Percentiles rank a stretch among this genome's conserved stretches.
phyloP scores from a whole-genome alignment of 2,888 invertebrate genomes.

The Sinopyrophorus schimmeli region DNA sequence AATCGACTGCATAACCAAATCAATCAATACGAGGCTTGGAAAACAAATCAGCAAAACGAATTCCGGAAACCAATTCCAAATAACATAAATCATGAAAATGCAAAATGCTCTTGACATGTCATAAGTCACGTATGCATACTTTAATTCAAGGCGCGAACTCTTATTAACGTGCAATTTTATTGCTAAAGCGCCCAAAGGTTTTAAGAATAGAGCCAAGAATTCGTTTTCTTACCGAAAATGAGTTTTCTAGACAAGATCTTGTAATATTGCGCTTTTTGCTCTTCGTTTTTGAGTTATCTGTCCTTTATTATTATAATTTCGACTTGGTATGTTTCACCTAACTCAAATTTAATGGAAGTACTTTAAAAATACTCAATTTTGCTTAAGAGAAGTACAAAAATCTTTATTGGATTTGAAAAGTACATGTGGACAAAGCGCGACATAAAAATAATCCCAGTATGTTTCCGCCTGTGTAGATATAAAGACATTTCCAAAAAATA shows the following conservation, averaged over 20 bases:
- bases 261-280: slow-evolving; percentile 21
- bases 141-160: slow-evolving; percentile 37
- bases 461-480: slow-evolving; percentile 12
- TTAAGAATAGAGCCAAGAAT: slow-evolving; percentile 28
- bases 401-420: too few relatives aligned
- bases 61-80: slow-evolving; percentile 53
- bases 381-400: too few relatives aligned
- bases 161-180: slow-evolving; percentile 39
- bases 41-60: slow-evolving; percentile 51
- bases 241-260: slow-evolving; percentile 28
- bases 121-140: slow-evolving; percentile 51
- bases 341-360: too few relatives aligned
- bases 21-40: slow-evolving; percentile 46
- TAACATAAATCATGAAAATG: slow-evolving; percentile 53
- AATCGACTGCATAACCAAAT: slow-evolving; percentile 41
- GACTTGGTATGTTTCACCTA: too few relatives aligned
- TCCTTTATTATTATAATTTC: too few relatives aligned
- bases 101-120: slow-evolving; percentile 52
- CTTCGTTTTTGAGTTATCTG: too few relatives aligned
- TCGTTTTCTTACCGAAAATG: slow-evolving; percentile 15
- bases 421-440: slow-evolving; percentile 1
- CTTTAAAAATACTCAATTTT: too few relatives aligned
- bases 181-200: slow-evolving; percentile 21
- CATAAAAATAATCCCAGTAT: slow-evolving; percentile 10
- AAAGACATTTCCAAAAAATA: slow-evolving; percentile 25